Evolutionary conservation across 1,140 invertebrate species (phyloP).

Genomic region (Cydia splendana): DNA sequence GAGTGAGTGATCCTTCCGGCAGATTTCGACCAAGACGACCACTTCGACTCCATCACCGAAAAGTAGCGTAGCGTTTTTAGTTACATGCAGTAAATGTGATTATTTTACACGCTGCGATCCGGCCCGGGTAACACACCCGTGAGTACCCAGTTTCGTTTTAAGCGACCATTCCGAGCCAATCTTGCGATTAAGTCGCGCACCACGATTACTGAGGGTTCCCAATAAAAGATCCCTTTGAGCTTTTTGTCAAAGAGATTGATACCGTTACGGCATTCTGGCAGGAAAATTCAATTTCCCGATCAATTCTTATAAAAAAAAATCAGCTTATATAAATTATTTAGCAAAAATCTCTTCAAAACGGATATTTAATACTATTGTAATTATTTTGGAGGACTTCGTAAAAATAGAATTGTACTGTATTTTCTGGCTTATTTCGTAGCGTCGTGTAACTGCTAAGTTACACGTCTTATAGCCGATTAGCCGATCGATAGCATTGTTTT

Average conservation of each 20-base stretch:
- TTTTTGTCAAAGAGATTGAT: constrained; percentile 30
- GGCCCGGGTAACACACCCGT: neutral
- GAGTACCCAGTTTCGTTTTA: constrained; percentile 37
- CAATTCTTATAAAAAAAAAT: constrained; percentile 12
- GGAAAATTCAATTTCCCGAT: constrained; percentile 32
- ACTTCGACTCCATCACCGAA: too few species aligned
- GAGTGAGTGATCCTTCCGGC: too few species aligned
- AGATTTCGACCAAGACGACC: too few species aligned
- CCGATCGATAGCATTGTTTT: too few species aligned
- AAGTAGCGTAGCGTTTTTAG: too few species aligned
- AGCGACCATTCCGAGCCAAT: constrained; percentile 51
- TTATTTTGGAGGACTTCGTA: neutral
- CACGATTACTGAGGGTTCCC: constrained; percentile 43
- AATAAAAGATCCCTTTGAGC: constrained; percentile 28
- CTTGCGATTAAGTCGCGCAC: constrained; percentile 59
- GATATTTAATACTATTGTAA: neutral
- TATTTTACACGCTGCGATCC: neutral
- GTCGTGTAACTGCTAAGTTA: too few species aligned
- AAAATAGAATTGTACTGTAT: neutral
- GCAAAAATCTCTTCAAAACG: neutral
- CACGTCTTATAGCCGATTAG: too few species aligned
- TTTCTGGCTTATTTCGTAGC: neutral
- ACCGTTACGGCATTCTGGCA: constrained; percentile 10
- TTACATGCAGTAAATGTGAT: too few species aligned
- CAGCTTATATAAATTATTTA: neutral